Conservation (phyloP, 2,797 vertebrate genomes). For the Dendrocincla tyrannina region DNA sequence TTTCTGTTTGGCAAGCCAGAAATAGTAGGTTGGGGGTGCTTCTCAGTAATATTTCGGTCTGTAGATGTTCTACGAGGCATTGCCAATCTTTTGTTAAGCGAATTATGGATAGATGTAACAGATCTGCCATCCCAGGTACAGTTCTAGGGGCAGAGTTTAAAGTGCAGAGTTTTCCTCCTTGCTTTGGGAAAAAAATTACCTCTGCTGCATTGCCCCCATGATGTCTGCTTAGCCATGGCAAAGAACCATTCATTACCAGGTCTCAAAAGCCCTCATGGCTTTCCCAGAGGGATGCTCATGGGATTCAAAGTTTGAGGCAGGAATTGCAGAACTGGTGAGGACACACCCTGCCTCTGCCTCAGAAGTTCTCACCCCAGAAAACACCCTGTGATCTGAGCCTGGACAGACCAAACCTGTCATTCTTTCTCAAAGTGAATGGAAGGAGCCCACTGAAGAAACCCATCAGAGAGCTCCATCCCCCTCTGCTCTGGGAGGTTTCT, state of each 20-base stretch:
- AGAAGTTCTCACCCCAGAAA: neutral
- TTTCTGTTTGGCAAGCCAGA: neutral
- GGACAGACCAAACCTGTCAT: neutral
- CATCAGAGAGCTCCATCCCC: neutral
- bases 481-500: neutral
- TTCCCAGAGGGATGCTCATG: neutral
- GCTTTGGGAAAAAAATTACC: neutral
- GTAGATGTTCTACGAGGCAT: neutral
- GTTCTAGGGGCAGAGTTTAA: neutral
- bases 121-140: neutral
- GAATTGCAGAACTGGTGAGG: neutral
- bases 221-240: neutral
- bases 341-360: neutral
- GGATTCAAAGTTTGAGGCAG: neutral
- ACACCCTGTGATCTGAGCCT: neutral
- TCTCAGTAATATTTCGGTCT: neutral
- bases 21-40: neutral
- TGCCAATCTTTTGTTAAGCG: neutral
- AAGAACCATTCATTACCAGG: neutral
- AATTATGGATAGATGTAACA: neutral
- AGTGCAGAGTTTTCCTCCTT: neutral
- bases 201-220: neutral
- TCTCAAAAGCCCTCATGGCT: neutral
- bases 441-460: neutral
- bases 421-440: neutral